Percentiles rank a stretch among this genome's conserved stretches.
These are phyloP conservation scores for Argopecten irradians DNA, from an alignment of 1,140 invertebrate species.

Conservation along the genomic window DNA sequence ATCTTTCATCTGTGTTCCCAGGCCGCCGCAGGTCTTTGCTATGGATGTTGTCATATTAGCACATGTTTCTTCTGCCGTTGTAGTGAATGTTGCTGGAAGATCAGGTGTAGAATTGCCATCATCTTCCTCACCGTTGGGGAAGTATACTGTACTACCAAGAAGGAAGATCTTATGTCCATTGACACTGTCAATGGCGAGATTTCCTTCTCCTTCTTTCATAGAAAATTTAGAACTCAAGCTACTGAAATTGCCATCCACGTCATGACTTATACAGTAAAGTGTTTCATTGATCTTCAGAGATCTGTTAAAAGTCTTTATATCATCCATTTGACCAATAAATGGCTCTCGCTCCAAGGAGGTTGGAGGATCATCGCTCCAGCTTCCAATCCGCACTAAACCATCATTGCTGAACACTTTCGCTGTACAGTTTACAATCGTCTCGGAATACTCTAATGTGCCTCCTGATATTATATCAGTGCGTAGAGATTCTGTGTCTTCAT, in stretches of 20 bases:
- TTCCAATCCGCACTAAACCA: conserved; percentile 44
- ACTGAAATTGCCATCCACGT: conserved; percentile 35
- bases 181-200: conserved; percentile 41
- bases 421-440: neutral
- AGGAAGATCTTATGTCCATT: neutral
- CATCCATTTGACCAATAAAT: conserved; percentile 52
- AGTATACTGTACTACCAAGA: neutral
- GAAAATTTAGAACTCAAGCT: conserved; percentile 49
- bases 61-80: conserved; percentile 32
- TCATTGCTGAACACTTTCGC: neutral
- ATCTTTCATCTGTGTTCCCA: conserved; percentile 42
- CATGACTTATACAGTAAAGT: conserved; percentile 36
- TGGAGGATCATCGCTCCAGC: conserved; percentile 42
- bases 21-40: conserved; percentile 32
- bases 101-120: neutral
- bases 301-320: conserved; percentile 50
- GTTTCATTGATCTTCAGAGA: conserved; percentile 47
- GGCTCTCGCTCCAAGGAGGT: neutral
- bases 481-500: neutral
- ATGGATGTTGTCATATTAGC: conserved; percentile 35
- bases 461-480: conserved; percentile 25
- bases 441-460: conserved; percentile 26
- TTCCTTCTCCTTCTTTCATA: conserved; percentile 49
- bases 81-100: neutral
- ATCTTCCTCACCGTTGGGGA: neutral